Evolutionary conservation across 2,113 vertebrate species (phyloP).

Genomic region (Stigmatopora argus): DNA sequence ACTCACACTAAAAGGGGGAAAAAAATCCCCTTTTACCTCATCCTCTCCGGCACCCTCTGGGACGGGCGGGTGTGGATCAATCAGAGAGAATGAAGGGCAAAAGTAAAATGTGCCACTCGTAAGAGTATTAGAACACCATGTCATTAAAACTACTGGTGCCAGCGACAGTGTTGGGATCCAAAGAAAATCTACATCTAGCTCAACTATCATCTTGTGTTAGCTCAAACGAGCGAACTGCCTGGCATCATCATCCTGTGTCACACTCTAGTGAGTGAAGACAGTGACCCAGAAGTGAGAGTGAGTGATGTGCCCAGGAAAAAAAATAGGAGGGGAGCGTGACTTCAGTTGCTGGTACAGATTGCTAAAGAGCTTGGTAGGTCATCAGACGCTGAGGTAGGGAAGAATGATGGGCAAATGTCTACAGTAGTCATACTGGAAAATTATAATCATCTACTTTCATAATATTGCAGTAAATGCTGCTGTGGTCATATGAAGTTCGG

Average conservation of each 20-base stretch:
- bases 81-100: conserved; percentile 16
- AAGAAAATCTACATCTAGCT: conserved; percentile 24
- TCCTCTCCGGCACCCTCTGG: conserved; percentile 30
- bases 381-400: not conserved
- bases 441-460: conserved; percentile 1
- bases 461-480: not conserved
- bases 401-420: conserved; percentile 1
- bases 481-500: not conserved
- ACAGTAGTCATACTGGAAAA: not conserved
- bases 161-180: not conserved
- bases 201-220: conserved; percentile 12
- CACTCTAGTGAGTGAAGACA: conserved; percentile 23
- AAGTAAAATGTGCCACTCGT: conserved; percentile 20
- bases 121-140: conserved; percentile 45
- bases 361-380: conserved; percentile 23
- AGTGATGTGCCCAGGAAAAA: conserved; percentile 22
- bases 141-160: conserved; percentile 27
- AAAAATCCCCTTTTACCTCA: conserved; percentile 59
- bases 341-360: conserved; percentile 16
- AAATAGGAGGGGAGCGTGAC: conserved; percentile 21
- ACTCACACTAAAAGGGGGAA: not conserved
- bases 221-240: conserved; percentile 22
- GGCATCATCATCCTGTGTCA: conserved; percentile 25
- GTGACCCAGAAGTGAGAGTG: conserved; percentile 37
- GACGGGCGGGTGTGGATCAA: conserved; percentile 28